Evolutionary conservation across 2,888 invertebrate genomes (phyloP).

Genomic region (Spatulosminthurus flaviceps): DNA sequence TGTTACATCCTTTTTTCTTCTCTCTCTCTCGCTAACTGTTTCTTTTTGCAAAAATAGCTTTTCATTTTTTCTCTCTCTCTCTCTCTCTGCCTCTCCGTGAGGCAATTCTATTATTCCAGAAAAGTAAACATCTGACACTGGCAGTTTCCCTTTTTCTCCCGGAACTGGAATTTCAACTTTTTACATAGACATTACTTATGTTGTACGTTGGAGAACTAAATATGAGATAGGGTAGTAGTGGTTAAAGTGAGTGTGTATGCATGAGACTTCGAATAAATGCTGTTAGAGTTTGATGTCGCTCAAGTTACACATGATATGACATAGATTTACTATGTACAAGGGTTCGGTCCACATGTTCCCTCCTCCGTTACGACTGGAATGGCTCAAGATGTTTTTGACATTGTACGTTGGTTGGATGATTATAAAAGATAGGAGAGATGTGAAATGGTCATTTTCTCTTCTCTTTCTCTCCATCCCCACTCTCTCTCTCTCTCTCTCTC

Average conservation of each 20-base stretch:
- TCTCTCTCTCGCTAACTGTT: not conserved
- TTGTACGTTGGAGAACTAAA: not conserved
- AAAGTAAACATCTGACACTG: slow-evolving; percentile 34
- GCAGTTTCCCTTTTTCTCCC: slow-evolving; percentile 9
- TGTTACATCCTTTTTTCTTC: not conserved
- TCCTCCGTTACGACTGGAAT: too few relatives aligned
- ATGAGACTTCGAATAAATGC: not conserved
- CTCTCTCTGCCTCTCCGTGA: slow-evolving; percentile 14
- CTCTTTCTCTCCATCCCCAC: too few relatives aligned
- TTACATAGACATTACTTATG: not conserved
- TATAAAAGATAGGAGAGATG: slow-evolving; percentile 13
- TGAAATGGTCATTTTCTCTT: slow-evolving; percentile 5
- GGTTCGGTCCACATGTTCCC: too few relatives aligned
- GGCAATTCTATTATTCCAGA: slow-evolving; percentile 33
- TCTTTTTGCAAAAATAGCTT: slow-evolving; percentile 7
- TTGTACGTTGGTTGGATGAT: not conserved
- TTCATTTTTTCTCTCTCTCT: slow-evolving; percentile 18
- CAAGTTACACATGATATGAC: too few relatives aligned
- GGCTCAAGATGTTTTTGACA: slow-evolving; percentile 18
- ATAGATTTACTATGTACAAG: too few relatives aligned
- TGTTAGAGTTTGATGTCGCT: too few relatives aligned
- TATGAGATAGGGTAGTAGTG: not conserved
- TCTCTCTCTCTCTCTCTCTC: too few relatives aligned
- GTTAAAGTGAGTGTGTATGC: not conserved
- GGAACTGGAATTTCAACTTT: slow-evolving; percentile 18